A percentile compares a stretch with the other conserved stretches of the same genome.
Evolutionary conservation across 2,113 vertebrate species (phyloP).

Genomic region (Passer domesticus): DNA sequence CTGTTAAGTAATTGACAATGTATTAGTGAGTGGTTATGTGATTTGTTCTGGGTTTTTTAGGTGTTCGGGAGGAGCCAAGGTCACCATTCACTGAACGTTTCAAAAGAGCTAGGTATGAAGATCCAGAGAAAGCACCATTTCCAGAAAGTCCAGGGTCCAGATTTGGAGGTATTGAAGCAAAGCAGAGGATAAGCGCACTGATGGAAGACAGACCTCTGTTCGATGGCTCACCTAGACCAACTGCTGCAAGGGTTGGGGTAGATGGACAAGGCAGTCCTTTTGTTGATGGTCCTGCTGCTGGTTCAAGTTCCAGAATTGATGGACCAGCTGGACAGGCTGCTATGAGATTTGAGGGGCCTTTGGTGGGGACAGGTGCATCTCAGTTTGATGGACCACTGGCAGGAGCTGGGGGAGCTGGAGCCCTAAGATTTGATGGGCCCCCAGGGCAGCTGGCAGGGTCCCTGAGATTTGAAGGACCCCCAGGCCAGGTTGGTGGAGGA

Average conservation of each 20-base stretch:
- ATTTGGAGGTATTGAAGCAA: conserved; percentile 81
- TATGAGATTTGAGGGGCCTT: conserved; percentile 81
- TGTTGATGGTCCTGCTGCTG: conserved; percentile 78
- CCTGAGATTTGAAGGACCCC: conserved; percentile 77
- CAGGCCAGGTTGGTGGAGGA: conserved; percentile 67
- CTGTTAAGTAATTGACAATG: neutral
- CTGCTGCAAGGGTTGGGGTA: conserved; percentile 74
- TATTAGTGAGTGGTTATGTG: neutral
- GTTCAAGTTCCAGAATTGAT: conserved; percentile 79
- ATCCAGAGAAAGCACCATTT: conserved; percentile 79
- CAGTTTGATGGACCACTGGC: conserved; percentile 80
- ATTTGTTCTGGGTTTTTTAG: conserved; percentile 25
- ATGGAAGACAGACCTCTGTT: conserved; percentile 80
- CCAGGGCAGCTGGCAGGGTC: conserved; percentile 73
- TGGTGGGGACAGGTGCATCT: conserved; percentile 69
- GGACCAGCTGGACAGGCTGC: conserved; percentile 74
- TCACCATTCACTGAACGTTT: conserved; percentile 78
- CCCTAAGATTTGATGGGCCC: conserved; percentile 82
- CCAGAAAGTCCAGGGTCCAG: conserved; percentile 72
- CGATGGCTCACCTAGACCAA: conserved; percentile 72
- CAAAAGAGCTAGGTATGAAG: conserved; percentile 79
- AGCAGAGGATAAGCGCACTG: conserved; percentile 78
- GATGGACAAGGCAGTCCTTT: conserved; percentile 73
- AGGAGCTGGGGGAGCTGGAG: conserved; percentile 75
- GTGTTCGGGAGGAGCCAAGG: conserved; percentile 79